Base-by-base conservation (phyloP, 2,888 invertebrate species). In the Aphodius granarius region DNA sequence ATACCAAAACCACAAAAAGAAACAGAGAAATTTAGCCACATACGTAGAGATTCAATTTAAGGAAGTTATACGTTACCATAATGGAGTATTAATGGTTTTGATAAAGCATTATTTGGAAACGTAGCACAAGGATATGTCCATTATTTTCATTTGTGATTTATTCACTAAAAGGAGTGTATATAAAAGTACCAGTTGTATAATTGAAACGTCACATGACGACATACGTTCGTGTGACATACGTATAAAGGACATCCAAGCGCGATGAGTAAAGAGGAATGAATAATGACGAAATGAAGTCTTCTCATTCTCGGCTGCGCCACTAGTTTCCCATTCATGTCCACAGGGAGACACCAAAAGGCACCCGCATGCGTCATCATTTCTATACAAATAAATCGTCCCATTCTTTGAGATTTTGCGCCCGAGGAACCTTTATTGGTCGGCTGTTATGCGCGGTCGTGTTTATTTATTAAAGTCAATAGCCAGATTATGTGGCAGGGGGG, bases 361-460 rank as follows among this genome's bases (percentile, higher is more conserved):
- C 66, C 66, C 66, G 66, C 66, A 66, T 66, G 66, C 66, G 66
- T 66, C 66, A 18, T 21, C n/a, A 5, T 66, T 66, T 18, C 66
- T 66, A 21, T 18, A 66, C 16, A 66, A 66, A 66, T 66, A 21
- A 43, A 43, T 43, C 43, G 43, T 43, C 43, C 43, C 43, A 43
- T 43, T 43, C 43, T 43, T 43, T 13, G 43, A 43, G 43, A 43
- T 43, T 43, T 43, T 43, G 43, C 43, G 43, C 13, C 43, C 43
- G 43, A 43, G 13, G 13, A 13, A 43, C 43, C 43, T 43, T 43
- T 43, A 43, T 43, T 43, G 43, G 43, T 9, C 43, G 43, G 6
- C 43, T 43, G 13, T 13, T 43, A 6, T 6, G 9, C 43, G 13
- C 43, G 43, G 43, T 43, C 43, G 43, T 43, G 43, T 43, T 43